phyloP scores from a whole-genome alignment of 2,113 vertebrate genomes.

The Ammodytes dubius region DNA sequence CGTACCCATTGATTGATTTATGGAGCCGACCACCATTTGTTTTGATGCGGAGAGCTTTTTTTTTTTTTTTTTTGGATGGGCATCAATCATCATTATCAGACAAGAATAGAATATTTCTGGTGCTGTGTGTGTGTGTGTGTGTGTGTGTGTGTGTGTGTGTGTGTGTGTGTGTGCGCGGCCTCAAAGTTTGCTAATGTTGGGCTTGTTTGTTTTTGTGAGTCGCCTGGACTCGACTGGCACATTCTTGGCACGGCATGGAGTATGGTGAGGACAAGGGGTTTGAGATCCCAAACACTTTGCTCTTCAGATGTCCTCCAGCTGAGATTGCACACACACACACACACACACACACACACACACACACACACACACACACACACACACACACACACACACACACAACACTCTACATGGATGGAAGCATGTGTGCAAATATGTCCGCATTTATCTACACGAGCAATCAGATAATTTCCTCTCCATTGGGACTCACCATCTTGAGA shows the following conservation, averaged over 20 bases:
- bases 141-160: not conserved
- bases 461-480: slow-evolving; percentile 40
- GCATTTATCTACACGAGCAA: slow-evolving; percentile 20
- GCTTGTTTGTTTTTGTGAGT: slow-evolving; percentile 32
- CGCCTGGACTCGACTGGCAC: slow-evolving; percentile 15
- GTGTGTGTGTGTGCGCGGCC: not conserved
- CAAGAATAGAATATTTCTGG: slow-evolving; percentile 48
- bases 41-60: slow-evolving; percentile 38
- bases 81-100: slow-evolving; percentile 68
- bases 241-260: slow-evolving; percentile 35
- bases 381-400: not conserved
- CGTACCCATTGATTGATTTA: slow-evolving; percentile 68
- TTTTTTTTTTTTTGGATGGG: slow-evolving; percentile 46
- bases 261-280: slow-evolving; percentile 48
- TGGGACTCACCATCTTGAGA: slow-evolving; percentile 37
- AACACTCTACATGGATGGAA: not conserved
- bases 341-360: not conserved
- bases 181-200: not conserved
- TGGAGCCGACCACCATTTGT: slow-evolving; percentile 47
- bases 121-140: slow-evolving; percentile 1
- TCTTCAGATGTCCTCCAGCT: slow-evolving; percentile 66
- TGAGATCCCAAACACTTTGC: slow-evolving; percentile 33
- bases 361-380: not conserved
- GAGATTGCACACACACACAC: not conserved
- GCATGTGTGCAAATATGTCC: slow-evolving; percentile 14